Conservation (phyloP, 2,797 vertebrate species). For the Chloroceryle inda region DNA sequence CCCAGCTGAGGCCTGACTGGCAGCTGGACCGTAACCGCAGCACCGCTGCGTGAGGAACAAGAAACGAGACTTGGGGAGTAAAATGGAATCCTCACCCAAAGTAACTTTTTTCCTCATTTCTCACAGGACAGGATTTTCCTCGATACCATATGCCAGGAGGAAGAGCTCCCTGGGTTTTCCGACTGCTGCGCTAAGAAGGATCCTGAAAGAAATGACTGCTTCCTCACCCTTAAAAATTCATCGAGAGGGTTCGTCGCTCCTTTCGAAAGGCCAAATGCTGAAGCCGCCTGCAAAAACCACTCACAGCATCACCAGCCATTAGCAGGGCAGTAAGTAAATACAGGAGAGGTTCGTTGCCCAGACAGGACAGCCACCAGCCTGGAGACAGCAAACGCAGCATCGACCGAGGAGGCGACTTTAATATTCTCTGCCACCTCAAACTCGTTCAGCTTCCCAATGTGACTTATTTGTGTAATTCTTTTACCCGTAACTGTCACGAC, state of each 20-base stretch:
- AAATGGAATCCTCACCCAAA: neutral
- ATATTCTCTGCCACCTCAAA: neutral
- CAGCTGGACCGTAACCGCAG: neutral
- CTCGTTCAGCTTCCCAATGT: neutral
- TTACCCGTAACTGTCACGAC: neutral
- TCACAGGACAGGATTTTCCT: slow-evolving; percentile 57
- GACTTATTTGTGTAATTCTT: neutral
- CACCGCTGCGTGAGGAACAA: no score
- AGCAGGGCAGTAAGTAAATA: slow-evolving; percentile 49
- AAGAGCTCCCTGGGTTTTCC: neutral
- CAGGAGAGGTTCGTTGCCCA: neutral
- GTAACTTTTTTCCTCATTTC: neutral
- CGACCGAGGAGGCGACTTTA: no score
- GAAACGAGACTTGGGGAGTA: neutral
- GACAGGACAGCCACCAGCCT: neutral
- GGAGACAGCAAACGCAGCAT: neutral
- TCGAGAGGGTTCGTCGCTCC: neutral
- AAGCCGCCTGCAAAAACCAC: slow-evolving; percentile 47
- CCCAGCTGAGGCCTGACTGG: neutral
- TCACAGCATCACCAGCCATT: slow-evolving; percentile 29
- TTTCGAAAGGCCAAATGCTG: slow-evolving; percentile 23
- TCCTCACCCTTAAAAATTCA: slow-evolving; percentile 59
- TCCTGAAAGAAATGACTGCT: slow-evolving; percentile 51
- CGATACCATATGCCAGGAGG: slow-evolving; percentile 65
- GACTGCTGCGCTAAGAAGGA: slow-evolving; percentile 63